Evolutionary conservation across 2,888 invertebrate species (phyloP), one percentile per base, ranked within the genome.

Genomic region (Sarcophaga subvicina): DNA sequence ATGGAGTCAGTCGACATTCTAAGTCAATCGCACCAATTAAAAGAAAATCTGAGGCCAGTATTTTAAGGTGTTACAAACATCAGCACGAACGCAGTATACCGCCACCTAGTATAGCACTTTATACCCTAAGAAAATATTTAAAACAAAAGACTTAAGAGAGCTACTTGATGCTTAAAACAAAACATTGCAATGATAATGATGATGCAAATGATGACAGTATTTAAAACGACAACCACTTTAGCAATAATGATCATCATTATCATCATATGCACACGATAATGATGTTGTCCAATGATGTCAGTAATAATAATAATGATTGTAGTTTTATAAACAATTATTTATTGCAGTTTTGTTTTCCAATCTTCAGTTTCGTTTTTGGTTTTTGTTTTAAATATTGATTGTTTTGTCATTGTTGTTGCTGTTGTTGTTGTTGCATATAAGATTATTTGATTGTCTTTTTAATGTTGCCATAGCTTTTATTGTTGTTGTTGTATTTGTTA

Each of bases 121-220:
- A 2, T 37, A 37, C 8, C 37, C 8, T 37, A 37, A 2, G 8
- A 37, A 37, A 54, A 79, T 62, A 60, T 67, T 72, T 63, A 83
- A 86, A 84, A 87, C 87, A 84, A 87, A 87, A 87, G 87, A 87
- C 79, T 84, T 87, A 84, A 84, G 87, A 79, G 79, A 82, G 87
- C 84, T 81, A 79, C 86, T 80, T 86, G 64, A 80, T 71, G 76
- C 67, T 66, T n/a, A 62, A 20, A 78, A 83, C 77, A 78, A 54
- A 54, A 54, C 54, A 54, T 54, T 10, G 17, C 54, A 8, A 37
- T 37, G 8, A 37, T 37, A 37, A 37, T 67, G 20, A 67, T 67
- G 67, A 37, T n/a, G 66, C 27, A 17, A 64, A 76, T 75, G 69
- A 79, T 60, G 20, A 70, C 59, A 60, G 64, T 70, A 54, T 54